phyloP scores from a whole-genome alignment of 2,888 invertebrate genomes.

The Marasmarcha lunaedactyla region DNA sequence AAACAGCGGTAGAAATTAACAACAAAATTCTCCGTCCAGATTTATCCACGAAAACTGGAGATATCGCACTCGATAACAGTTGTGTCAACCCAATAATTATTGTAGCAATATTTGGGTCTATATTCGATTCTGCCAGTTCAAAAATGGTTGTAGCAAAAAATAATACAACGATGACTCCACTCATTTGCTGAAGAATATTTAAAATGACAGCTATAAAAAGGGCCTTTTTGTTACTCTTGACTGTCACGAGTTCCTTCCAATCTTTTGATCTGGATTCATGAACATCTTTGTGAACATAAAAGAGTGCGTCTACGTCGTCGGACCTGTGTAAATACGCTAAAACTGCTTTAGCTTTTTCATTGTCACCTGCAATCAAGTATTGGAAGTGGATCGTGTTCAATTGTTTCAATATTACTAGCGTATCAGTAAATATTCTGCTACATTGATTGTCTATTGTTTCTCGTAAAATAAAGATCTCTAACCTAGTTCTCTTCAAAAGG shows the following conservation, averaged over 20 bases:
- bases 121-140: constrained; percentile 25
- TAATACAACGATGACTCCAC: constrained; percentile 26
- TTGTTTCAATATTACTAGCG: too few relatives aligned
- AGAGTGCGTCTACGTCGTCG: constrained; percentile 24
- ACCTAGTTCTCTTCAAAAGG: too few relatives aligned
- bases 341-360: constrained; percentile 20
- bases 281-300: constrained; percentile 17
- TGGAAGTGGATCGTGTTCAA: too few relatives aligned
- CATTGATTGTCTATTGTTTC: not conserved
- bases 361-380: constrained; percentile 28
- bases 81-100: constrained; percentile 32
- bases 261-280: constrained; percentile 15
- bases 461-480: not conserved
- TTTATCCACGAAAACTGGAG: constrained; percentile 32
- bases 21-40: constrained; percentile 28
- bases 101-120: constrained; percentile 28
- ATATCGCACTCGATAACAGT: constrained; percentile 22
- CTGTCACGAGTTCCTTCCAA: constrained; percentile 26
- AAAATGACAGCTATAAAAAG: constrained; percentile 25
- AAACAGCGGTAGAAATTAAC: constrained; percentile 26
- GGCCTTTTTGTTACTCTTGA: constrained; percentile 28
- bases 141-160: constrained; percentile 33
- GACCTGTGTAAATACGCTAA: constrained; percentile 26
- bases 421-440: too few relatives aligned
- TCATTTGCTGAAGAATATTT: constrained; percentile 26